Evolutionary conservation across 2,113 vertebrate genomes (phyloP).

Genomic region (Sturnira hondurensis): DNA sequence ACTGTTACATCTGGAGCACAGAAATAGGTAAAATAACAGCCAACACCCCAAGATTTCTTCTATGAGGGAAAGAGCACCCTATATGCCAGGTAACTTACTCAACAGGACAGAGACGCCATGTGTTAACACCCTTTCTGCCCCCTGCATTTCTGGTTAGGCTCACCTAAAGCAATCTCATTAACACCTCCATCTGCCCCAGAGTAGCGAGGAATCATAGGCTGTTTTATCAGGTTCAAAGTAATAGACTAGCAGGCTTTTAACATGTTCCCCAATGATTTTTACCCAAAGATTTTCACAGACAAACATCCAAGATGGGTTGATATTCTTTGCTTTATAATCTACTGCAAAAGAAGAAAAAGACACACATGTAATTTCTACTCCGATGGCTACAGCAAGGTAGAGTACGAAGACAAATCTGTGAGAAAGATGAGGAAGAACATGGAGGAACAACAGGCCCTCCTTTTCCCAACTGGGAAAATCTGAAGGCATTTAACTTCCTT

Average conservation of each 20-base stretch:
- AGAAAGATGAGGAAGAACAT: not conserved
- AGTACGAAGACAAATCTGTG: not conserved
- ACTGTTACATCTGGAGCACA: not conserved
- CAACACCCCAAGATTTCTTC: not conserved
- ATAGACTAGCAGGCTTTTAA: not conserved
- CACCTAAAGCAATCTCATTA: not conserved
- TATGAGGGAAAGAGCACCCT: not conserved
- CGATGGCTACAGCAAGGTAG: not conserved
- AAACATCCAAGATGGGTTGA: not conserved
- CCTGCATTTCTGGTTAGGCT: not conserved
- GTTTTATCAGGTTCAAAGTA: not conserved
- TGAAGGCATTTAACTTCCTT: not conserved
- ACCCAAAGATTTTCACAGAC: not conserved
- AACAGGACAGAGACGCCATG: not conserved
- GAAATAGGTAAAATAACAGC: conserved; percentile 7
- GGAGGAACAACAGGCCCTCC: not conserved
- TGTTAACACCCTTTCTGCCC: not conserved
- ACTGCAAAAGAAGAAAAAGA: not conserved
- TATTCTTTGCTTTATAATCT: not conserved
- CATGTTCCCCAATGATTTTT: not conserved
- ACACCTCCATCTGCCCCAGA: not conserved
- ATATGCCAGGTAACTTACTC: not conserved
- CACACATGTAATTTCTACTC: not conserved
- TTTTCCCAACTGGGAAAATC: too few relatives aligned
- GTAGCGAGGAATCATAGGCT: not conserved